Evolutionary conservation across 1,140 invertebrate genomes (phyloP), one percentile per base, ranked within the genome.

Genomic region (Diachasma alloeum): DNA sequence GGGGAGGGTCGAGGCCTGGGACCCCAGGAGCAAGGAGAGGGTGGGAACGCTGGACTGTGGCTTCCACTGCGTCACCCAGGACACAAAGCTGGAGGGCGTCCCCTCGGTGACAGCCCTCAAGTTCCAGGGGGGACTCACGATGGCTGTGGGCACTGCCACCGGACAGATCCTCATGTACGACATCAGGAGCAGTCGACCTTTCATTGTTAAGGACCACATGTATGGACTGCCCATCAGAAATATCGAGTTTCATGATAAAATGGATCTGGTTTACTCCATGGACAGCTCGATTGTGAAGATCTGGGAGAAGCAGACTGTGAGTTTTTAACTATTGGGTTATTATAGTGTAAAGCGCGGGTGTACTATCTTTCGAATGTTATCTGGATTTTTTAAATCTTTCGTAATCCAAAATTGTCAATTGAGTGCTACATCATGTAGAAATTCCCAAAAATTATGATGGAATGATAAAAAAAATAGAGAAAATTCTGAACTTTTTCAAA

Each of bases 161-260:
- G 98, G 98, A 0, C 97, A 99, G 91, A 92, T 99, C 36, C 90
- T 99, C 4, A 86, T 99, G 0, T 99, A 99, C 87, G 98, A 99
- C 87, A 94, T 99, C 69, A 92, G 98, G 78, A 96, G 97, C 5
- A 94, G 93, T 81, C 97, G 96, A 86, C 98, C 98, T 13, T 91
- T 96, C 44, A 86, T 95, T 36, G 90, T 97, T 0, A 99, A 99
- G 89, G 97, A 99, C 91, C 98, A 99, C 81, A 94, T 97, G 90
- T 97, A 98, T 90, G 96, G 94, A 72, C 90, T 97, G 59, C 97
- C 98, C 0, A 99, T 99, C 37, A 97, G 94, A 87, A 93, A 94
- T 83, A 91, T 99, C 59, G 94, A 95, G 68, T 99, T 98, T 83
- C 95, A 98, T 86, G 90, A 92, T 75, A 88, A 92, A 79, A 93